Evolutionary conservation across 2,113 vertebrate species (phyloP).

Genomic region (Trogon melanurus): DNA sequence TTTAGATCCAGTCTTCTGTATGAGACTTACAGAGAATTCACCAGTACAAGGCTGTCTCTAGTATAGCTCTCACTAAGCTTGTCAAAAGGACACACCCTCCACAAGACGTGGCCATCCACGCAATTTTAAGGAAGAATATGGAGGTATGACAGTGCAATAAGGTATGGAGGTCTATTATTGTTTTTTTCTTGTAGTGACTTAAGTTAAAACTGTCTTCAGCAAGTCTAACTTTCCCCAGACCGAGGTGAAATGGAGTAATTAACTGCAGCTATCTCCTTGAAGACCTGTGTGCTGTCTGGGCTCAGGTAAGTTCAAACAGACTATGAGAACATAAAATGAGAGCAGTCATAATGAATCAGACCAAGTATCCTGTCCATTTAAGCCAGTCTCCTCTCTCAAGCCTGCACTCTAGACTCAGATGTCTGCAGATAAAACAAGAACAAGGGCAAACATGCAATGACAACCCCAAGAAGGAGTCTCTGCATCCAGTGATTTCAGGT

Average conservation of each 20-base stretch:
- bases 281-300: neutral
- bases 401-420: neutral
- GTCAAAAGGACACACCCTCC: neutral
- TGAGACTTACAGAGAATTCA: neutral
- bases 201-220: neutral
- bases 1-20: neutral
- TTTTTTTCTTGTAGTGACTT: neutral
- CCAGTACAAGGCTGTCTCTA: neutral
- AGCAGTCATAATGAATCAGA: neutral
- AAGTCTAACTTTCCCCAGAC: neutral
- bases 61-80: neutral
- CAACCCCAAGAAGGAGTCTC: neutral
- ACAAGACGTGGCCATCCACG: too few species aligned
- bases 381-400: neutral
- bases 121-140: neutral
- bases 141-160: neutral
- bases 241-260: neutral
- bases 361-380: neutral
- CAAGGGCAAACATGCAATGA: neutral
- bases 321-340: neutral
- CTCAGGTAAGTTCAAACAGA: neutral
- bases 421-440: neutral
- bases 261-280: neutral
- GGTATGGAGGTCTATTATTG: neutral
- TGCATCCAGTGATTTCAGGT: neutral